Percentiles rank a stretch among this genome's conserved stretches.
These are phyloP conservation scores for Mus musculus DNA, from an alignment of 2,113 vertebrate species.

Conservation along the genomic window GRCm39 chrX:115773001-115773500, in stretches of 20 bases:
- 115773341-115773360: not conserved
- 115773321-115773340: not conserved
- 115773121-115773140: not conserved
- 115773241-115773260: no score
- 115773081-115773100: not conserved
- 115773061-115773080: not conserved
- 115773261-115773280: not conserved
- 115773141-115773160: not conserved
- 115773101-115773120: not conserved
- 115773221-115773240: not conserved
- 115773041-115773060: not conserved
- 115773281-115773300: not conserved
- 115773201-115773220: no score
- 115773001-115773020: not conserved
- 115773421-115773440: not conserved
- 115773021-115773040: not conserved
- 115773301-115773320: not conserved
- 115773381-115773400: not conserved
- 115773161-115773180: not conserved
- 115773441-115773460: not conserved
- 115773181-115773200: not conserved
- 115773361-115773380: not conserved
- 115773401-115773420: not conserved
- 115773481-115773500: not conserved
- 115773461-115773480: not conserved